Evolutionary conservation across 2,888 invertebrate genomes (phyloP), one percentile per base, ranked within the genome.

Genomic region (Taenaris catops): DNA sequence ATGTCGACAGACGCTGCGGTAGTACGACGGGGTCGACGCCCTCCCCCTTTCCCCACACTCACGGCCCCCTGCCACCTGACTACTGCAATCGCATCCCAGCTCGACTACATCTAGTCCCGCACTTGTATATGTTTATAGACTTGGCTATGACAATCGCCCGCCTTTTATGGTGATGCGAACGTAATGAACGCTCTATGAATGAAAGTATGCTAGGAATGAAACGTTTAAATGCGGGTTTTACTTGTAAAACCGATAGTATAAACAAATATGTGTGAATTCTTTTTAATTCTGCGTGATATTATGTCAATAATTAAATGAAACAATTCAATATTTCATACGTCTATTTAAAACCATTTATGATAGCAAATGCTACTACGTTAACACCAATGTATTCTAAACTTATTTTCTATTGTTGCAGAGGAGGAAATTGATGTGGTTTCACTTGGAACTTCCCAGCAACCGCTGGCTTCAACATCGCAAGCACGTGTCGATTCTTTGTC

Each of bases 401-500:
- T 29, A 9, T 51, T 78, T 54, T 83, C 71, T 51, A 45, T 81
- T 88, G 84, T 91, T 90, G 44, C 90, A 92, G 93, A 93, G 68
- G 95, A 95, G 79, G 94, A 94, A 88, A 95, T 95, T 61, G 95
- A 95, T 67, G 95, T 95, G 33, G 95, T 94, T 32, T 92, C 93
- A 0, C 79, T 92, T 47, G 91, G 91, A 65, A 74, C 66, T 9
- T 38, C 54, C 21, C 60, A 61, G 33, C 70, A 66, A 41, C 67
- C 67, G 18, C 44, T 80, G 47, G 58, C 67, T 26, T 48, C 67
- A 56, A 53, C 64, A 26, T 43, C 68, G 12, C 73, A 71, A 41
- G 58, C 70, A 47, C 75, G 81, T 44, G 62, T 71, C 3, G 78
- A 84, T 38, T 76, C 79, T 0, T 67, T 93, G 28, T 93, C 94